Base-by-base conservation (phyloP, 2,113 vertebrate genomes). In the Tachuris rubrigastra region DNA sequence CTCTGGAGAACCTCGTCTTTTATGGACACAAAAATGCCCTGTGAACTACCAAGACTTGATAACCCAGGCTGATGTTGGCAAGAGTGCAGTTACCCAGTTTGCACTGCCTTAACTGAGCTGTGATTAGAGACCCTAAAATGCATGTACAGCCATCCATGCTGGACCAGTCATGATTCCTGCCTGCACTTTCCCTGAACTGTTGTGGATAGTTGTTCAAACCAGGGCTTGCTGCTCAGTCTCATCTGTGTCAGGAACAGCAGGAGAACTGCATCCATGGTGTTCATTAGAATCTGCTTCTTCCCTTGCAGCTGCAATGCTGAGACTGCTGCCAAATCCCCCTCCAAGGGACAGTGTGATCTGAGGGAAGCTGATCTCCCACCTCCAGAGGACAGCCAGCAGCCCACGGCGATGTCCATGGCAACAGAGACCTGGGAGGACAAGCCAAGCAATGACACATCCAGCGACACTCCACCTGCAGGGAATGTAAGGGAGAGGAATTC, bases 281-380 rank as follows among this genome's bases (percentile, higher is more conserved):
- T 97, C 75, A 97, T 68, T 52, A 33, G 73, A 63, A 35, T 66
- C 22, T 95, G 68, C 87, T 94, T 88, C 84, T 96, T 92, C 63
- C 35, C 46, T 84, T 81, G 95, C 98, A 99, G 98, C 98, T 99
- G 99, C 98, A 99, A 98, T 98, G 98, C 98, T 95, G 99, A 99
- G 93, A 96, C 98, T 95, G 89, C 95, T 76, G 85, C 84, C 56
- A 98, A 98, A 93, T 96, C 98, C 85, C 97, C 97, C 85, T 95
- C 98, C 97, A 96, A 97, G 96, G 96, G 97, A 98, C 98, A 96
- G 96, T 96, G 97, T 98, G 98, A 98, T 97, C 96, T 82, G 93
- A 97, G 97, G 94, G 96, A 98, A 97, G 87, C 96, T 97, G 97
- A 98, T 97, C 96, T 96, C 97, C 97, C 97, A 92, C 65, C 95